Evolutionary conservation across 2,113 vertebrate genomes (phyloP), one percentile per base, ranked within the genome.

Genomic region (Atractosteus spatula): DNA sequence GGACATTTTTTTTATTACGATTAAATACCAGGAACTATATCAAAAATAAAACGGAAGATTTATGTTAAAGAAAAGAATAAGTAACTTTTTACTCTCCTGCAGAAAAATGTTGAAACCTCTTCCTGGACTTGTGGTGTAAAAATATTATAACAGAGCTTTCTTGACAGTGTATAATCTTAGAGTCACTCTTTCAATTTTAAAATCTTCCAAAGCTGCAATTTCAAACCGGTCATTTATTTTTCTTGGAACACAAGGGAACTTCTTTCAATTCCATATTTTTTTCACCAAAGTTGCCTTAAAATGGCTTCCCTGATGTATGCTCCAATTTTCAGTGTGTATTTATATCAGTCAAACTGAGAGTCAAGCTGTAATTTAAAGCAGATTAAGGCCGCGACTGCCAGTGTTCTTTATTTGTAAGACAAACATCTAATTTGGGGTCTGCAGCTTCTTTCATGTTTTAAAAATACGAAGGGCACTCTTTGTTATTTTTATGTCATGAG

Each of bases 311-410:
- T n/a, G 12, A 41, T 55, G 8, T 57, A 71, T 8, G 54, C 51
- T 59, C 42, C 42, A 43, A 42, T 16, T 16, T 51, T 69, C 10
- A 7, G 42, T 10, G 11, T 75, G 47, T 71, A 70, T 70, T 74
- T 74, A 56, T 56, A 65, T 51, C 11, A 29, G 29, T 29, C 29
- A 6, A 69, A 17, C 41, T 64, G 11, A 59, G 57, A n/a, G 57
- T 29, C 14, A 6, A 16, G 16, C 44, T 71, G 43, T 66, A 75
- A 61, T 75, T 75, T 65, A 6, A 51, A 10, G n/a, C 3, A 71
- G 55, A 71, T 75, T 70, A 75, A 59, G 62, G 68, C 63, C 8
- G 41, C 41, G 43, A 42, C 54, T 62, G 74, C 55, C 74, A 75
- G 16, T 51, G 10, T 71, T 66, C 43, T 66, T 71, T 63, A 66